A percentile compares a stretch with the other conserved stretches of the same genome.
phyloP scores from a whole-genome alignment of 2,113 vertebrate genomes.

The Clupea harengus region DNA sequence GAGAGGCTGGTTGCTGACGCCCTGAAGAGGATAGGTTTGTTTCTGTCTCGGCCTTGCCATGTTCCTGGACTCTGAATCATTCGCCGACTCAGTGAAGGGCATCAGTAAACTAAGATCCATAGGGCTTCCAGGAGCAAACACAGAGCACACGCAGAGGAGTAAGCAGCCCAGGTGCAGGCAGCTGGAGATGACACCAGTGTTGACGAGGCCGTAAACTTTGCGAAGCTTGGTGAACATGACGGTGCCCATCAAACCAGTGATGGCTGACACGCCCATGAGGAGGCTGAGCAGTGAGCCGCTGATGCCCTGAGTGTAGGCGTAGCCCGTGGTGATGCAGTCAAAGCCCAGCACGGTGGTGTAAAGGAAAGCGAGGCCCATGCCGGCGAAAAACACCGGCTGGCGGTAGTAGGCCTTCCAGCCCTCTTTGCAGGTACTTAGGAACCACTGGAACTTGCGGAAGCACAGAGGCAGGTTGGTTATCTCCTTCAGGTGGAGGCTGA shows the following conservation, averaged over 20 bases:
- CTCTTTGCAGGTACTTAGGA: conserved; percentile 66
- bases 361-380: conserved; percentile 77
- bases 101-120: conserved; percentile 71
- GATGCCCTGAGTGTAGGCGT: conserved; percentile 76
- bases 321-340: conserved; percentile 77
- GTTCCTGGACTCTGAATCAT: conserved; percentile 56
- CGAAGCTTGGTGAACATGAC: conserved; percentile 75
- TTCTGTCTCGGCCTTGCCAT: conserved; percentile 64
- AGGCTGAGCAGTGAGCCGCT: conserved; percentile 79
- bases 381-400: conserved; percentile 74
- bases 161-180: conserved; percentile 74
- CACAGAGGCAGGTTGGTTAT: conserved; percentile 56
- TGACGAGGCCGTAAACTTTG: conserved; percentile 70
- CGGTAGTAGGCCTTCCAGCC: conserved; percentile 74
- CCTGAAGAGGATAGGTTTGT: conserved; percentile 62
- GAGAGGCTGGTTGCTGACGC: conserved; percentile 74
- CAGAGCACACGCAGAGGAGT: conserved; percentile 74
- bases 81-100: conserved; percentile 56
- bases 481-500: conserved; percentile 51
- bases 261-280: conserved; percentile 73
- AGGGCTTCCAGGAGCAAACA: conserved; percentile 78
- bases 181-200: conserved; percentile 75
- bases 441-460: conserved; percentile 56
- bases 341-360: conserved; percentile 79
- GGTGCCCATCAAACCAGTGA: conserved; percentile 73